Conservation (phyloP, 1,140 invertebrate genomes). For the Trichonephila clavata region DNA sequence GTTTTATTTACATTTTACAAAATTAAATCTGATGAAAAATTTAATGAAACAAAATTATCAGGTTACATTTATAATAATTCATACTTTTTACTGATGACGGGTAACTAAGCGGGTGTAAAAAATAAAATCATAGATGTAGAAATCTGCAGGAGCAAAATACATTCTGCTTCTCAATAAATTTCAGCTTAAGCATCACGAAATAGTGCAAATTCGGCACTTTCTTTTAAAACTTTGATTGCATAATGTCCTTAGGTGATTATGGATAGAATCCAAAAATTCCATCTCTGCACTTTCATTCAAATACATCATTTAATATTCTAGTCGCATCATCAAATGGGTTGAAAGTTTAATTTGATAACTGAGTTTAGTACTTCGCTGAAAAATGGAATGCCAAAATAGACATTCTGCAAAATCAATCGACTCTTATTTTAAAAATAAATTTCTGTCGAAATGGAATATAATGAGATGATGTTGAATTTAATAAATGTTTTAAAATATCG, state of each 20-base stretch:
- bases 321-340: not conserved
- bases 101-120: too few relatives aligned
- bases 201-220: not conserved
- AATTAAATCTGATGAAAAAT: too few relatives aligned
- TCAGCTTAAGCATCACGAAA: not conserved
- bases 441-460: too few relatives aligned
- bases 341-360: slow-evolving; percentile 32
- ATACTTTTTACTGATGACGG: too few relatives aligned
- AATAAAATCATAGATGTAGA: too few relatives aligned
- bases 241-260: slow-evolving; percentile 1
- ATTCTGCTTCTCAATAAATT: not conserved
- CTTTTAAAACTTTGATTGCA: not conserved
- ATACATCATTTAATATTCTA: not conserved
- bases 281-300: not conserved
- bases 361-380: not conserved
- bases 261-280: not conserved
- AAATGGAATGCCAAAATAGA: not conserved
- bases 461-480: not conserved
- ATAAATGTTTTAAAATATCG: not conserved
- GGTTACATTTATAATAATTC: too few relatives aligned
- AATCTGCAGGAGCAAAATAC: not conserved
- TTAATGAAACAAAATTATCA: too few relatives aligned
- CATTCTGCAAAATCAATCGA: not conserved
- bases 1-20: too few relatives aligned
- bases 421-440: too few relatives aligned